Conservation (phyloP, 2,797 vertebrate species). For the Pempheris klunzingeri region DNA sequence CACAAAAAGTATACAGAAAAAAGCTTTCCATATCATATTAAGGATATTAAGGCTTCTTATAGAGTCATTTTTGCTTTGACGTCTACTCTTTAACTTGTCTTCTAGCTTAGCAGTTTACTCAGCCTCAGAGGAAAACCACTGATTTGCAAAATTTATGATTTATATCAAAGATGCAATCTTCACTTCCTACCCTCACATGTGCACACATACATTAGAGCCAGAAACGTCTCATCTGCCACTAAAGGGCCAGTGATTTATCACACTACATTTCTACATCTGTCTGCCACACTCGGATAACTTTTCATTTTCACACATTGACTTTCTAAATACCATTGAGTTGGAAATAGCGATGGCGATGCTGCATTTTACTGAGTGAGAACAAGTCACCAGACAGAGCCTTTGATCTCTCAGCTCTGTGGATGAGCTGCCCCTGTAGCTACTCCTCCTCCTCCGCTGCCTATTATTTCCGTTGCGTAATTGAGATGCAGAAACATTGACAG, state of each 20-base stretch:
- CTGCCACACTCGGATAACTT: neutral
- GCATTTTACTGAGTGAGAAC: slow-evolving; percentile 30
- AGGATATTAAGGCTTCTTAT: neutral
- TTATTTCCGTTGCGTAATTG: slow-evolving; percentile 82
- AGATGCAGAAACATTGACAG: slow-evolving; percentile 86
- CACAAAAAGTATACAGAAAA: neutral
- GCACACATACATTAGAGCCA: neutral
- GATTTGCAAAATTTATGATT: slow-evolving; percentile 12
- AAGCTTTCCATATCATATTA: neutral
- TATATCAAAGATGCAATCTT: neutral
- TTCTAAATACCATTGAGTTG: slow-evolving; percentile 28
- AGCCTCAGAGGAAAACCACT: slow-evolving; percentile 1
- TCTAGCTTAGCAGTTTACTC: neutral
- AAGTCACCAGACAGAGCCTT: slow-evolving; percentile 38
- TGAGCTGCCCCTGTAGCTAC: slow-evolving; percentile 32
- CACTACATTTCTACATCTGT: too few relatives aligned
- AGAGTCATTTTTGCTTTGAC: neutral
- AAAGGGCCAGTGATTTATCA: neutral
- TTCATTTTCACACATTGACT: slow-evolving; percentile 13
- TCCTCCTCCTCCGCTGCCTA: slow-evolving; percentile 56
- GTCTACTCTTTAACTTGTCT: neutral
- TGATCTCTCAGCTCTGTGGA: slow-evolving; percentile 41
- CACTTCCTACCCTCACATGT: neutral
- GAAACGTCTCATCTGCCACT: neutral
- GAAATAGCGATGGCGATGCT: slow-evolving; percentile 14